These are phyloP conservation scores for Eupithecia insigniata DNA, from an alignment of 2,888 invertebrate genomes.

Conservation along the genomic window DNA sequence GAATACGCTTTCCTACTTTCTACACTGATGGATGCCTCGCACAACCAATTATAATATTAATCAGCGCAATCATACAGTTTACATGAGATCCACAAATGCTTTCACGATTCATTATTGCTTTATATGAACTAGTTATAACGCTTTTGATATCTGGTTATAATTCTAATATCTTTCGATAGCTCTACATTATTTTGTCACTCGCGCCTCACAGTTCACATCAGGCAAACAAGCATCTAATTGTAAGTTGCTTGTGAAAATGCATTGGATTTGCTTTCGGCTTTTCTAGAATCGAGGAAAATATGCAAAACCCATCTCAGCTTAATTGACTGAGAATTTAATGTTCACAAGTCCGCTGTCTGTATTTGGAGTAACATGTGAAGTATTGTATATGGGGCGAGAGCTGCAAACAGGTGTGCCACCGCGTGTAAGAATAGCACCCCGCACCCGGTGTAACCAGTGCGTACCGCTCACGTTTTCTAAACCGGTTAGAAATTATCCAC, in stretches of 20 bases:
- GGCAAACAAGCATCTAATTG: background rate
- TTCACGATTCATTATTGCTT: conserved; percentile 57
- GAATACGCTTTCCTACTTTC: conserved; percentile 78
- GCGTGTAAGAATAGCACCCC: conserved; percentile 59
- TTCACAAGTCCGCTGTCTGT: conserved; percentile 47
- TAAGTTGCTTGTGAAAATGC: background rate
- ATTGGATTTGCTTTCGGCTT: background rate
- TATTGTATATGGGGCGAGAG: conserved; percentile 77
- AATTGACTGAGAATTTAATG: conserved; percentile 42
- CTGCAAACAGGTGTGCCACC: conserved; percentile 50
- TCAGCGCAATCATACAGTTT: conserved; percentile 77
- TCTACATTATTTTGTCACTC: background rate
- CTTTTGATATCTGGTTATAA: conserved; percentile 12
- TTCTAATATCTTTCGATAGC: background rate
- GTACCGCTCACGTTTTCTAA: conserved; percentile 78
- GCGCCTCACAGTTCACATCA: background rate
- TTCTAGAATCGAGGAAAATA: conserved; percentile 18
- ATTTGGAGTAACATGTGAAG: conserved; percentile 53
- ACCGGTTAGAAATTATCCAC: conserved; percentile 84
- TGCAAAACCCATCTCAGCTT: conserved; percentile 38
- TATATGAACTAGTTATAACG: conserved; percentile 28
- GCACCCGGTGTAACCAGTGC: conserved; percentile 45
- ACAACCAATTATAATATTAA: conserved; percentile 83
- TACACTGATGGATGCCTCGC: conserved; percentile 81
- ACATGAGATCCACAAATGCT: conserved; percentile 74